Evolutionary conservation across 35 echinoderm and acorn worm species (phyloP), one percentile per base, ranked within the genome.

Genomic region (Acanthaster planci): DNA sequence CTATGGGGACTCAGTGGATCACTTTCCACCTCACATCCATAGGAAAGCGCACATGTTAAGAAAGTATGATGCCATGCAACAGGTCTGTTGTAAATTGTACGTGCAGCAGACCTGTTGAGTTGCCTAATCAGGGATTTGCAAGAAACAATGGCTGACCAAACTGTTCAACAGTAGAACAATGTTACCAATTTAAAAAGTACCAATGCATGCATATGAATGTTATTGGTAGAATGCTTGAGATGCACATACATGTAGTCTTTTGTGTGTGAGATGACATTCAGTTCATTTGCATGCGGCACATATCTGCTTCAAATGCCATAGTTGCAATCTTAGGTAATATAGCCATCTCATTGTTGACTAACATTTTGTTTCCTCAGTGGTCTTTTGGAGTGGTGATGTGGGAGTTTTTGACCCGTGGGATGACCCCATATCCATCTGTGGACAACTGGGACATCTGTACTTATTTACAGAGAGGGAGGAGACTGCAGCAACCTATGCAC

Each of bases 381-480:
- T 94, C 92, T 42, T 93, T 88, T 89, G 96, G 96, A 82, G 89
- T 99, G 17, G 91, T 93, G 5, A 90, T 99, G 92, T 99, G 96
- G 96, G 96, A 99, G 85, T 55, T 99, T 35, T 47, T 99, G 15
- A 99, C 96, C 39, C 80, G 96, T 78, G 96, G 96, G 9, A 85
- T 94, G 58, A 93, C 81, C 12, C 96, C 96, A 7, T 99, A 99
- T 51, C 79, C 91, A 10, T 23, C 84, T 21, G 86, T 99, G 3
- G 91, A 99, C 54, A 99, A 99, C 86, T 87, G 86, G 76, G 96
- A 99, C 37, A 78, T 99, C 42, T 64, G 80, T 72, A 58, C 55
- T 67, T 94, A 39, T 75, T 85, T 99, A 15, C 92, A 94, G 52
- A 78, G 85, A 82, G 96, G 96, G 51, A 55, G 92, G 17, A 88